phyloP scores from a whole-genome alignment of 2,888 invertebrate species.

The Athrips mouffetella region DNA sequence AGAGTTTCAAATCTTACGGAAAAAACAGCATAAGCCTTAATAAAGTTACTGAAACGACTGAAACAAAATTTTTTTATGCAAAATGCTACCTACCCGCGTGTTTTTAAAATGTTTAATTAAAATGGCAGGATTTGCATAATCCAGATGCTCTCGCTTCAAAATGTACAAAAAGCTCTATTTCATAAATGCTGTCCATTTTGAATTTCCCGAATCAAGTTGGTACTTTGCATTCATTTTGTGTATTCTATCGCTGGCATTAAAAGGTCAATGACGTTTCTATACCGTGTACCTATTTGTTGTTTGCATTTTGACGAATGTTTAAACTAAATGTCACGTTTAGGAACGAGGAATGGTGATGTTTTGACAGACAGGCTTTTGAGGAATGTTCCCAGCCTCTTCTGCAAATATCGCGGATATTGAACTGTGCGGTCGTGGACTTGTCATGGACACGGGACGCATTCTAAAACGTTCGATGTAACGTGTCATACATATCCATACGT shows the following conservation, averaged over 20 bases:
- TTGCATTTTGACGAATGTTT: constrained; percentile 24
- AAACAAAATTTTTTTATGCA: too few relatives aligned
- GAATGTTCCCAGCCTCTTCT: constrained; percentile 21
- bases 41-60: too few relatives aligned
- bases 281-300: constrained; percentile 32
- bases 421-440: background rate
- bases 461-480: background rate
- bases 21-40: too few relatives aligned
- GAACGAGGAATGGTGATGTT: constrained; percentile 28
- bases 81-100: too few relatives aligned
- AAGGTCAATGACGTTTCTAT: constrained; percentile 48
- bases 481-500: too few relatives aligned
- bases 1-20: too few relatives aligned
- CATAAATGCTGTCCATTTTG: background rate
- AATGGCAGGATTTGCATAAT: too few relatives aligned
- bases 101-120: too few relatives aligned
- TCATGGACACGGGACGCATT: constrained; percentile 5
- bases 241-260: constrained; percentile 42
- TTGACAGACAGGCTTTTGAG: constrained; percentile 17
- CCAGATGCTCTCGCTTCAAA: too few relatives aligned
- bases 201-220: constrained; percentile 1
- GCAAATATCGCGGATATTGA: constrained; percentile 27
- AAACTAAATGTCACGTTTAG: constrained; percentile 32
- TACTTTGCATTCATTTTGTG: constrained; percentile 14
- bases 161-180: background rate